phyloP scores from a whole-genome alignment of 35 echinoderm and acorn worm species.

The Apostichopus californicus region DNA sequence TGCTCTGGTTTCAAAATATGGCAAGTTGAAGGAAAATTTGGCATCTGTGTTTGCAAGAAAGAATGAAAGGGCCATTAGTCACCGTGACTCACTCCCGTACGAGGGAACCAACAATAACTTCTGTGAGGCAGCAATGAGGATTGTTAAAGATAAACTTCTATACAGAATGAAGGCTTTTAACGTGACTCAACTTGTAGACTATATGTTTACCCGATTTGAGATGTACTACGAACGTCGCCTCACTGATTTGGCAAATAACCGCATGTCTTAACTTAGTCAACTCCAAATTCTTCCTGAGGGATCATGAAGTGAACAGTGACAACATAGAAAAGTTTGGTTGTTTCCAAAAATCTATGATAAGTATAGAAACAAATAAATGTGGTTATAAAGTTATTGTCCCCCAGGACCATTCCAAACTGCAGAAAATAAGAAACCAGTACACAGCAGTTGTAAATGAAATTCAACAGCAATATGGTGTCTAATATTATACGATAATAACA shows the following conservation, averaged over 20 bases:
- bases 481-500: too few relatives aligned
- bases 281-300: neutral
- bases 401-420: too few relatives aligned
- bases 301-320: slow-evolving; percentile 23
- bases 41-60: slow-evolving; percentile 33
- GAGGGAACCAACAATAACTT: slow-evolving; percentile 64
- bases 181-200: slow-evolving; percentile 61
- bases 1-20: slow-evolving; percentile 13
- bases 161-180: slow-evolving; percentile 54
- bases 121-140: slow-evolving; percentile 67
- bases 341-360: neutral
- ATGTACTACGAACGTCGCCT: slow-evolving; percentile 50
- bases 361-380: too few relatives aligned
- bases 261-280: neutral
- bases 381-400: too few relatives aligned
- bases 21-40: neutral
- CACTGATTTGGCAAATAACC: slow-evolving; percentile 54
- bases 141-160: slow-evolving; percentile 67
- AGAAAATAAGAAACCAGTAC: too few relatives aligned
- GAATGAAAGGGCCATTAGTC: slow-evolving; percentile 56
- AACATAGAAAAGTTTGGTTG: slow-evolving; percentile 36
- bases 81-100: slow-evolving; percentile 5
- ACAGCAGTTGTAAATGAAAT: too few relatives aligned
- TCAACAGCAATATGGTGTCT: too few relatives aligned
- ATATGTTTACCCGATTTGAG: slow-evolving; percentile 52